Percentiles rank a stretch among this genome's conserved stretches.
These are phyloP conservation scores for Cheiracanthium punctorium DNA, from an alignment of 2,888 invertebrate species.

Conservation along the genomic window DNA sequence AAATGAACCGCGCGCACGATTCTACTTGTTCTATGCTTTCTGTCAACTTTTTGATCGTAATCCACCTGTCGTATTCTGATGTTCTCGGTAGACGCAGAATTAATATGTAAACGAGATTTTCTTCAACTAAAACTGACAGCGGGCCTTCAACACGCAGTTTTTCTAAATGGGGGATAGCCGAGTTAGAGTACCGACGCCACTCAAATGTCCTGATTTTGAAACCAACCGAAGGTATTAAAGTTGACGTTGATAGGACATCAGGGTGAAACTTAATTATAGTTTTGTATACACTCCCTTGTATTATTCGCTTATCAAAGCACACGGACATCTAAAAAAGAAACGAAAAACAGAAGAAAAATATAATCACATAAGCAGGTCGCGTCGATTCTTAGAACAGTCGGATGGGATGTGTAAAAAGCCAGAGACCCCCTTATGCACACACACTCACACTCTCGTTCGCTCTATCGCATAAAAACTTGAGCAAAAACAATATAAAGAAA, in stretches of 20 bases:
- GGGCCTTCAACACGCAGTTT: too few species aligned
- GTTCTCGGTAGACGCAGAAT: too few species aligned
- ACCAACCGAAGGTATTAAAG: too few species aligned
- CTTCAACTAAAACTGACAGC: too few species aligned
- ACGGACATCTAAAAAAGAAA: slow-evolving; percentile 20
- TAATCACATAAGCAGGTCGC: slow-evolving; percentile 22
- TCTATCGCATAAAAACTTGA: slow-evolving; percentile 14
- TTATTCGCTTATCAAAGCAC: slow-evolving; percentile 23
- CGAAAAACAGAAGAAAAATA: slow-evolving; percentile 11
- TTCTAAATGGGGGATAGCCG: too few species aligned
- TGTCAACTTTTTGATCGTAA: too few species aligned
- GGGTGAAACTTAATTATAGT: neutral
- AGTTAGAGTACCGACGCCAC: too few species aligned
- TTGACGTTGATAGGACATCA: neutral
- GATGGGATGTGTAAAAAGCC: neutral
- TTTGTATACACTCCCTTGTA: slow-evolving; percentile 15
- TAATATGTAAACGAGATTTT: too few species aligned
- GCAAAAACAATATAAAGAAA: slow-evolving; percentile 39
- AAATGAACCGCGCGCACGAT: too few species aligned
- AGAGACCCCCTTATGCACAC: neutral
- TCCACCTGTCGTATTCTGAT: too few species aligned
- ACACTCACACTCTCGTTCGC: neutral
- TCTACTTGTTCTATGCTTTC: too few species aligned
- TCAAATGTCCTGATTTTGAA: too few species aligned
- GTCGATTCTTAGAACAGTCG: slow-evolving; percentile 31